Evolutionary conservation across 2,113 vertebrate species (phyloP).

Genomic region (Aegithalos caudatus): DNA sequence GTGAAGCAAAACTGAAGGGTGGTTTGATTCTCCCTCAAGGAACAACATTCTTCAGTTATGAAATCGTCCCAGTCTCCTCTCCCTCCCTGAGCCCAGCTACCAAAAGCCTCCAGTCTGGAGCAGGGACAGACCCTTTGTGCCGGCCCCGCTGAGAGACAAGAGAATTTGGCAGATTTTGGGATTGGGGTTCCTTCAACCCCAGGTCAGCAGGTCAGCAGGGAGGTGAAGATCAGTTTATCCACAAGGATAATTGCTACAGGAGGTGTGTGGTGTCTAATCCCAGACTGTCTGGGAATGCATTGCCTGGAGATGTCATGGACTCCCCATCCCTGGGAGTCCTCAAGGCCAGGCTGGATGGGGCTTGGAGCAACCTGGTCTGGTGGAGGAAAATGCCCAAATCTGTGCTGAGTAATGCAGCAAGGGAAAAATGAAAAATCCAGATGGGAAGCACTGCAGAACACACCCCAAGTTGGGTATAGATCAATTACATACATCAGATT

Average conservation of each 20-base stretch:
- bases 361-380: not conserved
- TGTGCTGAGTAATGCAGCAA: not conserved
- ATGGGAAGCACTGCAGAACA: not conserved
- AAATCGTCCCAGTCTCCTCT: constrained; percentile 48
- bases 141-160: fast-evolving
- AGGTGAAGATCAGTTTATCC: not conserved
- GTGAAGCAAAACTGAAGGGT: constrained; percentile 64
- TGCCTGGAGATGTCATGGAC: not conserved
- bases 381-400: not conserved
- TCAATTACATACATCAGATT: not conserved
- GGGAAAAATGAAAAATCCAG: not conserved
- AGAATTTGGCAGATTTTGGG: not conserved
- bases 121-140: not conserved
- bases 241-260: not conserved
- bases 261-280: not conserved
- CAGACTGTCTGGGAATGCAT: not conserved
- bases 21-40: constrained; percentile 67
- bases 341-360: fast-evolving
- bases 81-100: not conserved
- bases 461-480: not conserved
- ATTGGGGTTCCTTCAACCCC: not conserved
- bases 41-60: constrained; percentile 73
- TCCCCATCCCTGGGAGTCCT: not conserved
- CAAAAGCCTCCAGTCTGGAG: not conserved
- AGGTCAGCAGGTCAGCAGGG: not conserved